Evolutionary conservation across 2,113 vertebrate species (phyloP), one percentile per base, ranked within the genome.

Genomic region (Gadus chalcogrammus): DNA sequence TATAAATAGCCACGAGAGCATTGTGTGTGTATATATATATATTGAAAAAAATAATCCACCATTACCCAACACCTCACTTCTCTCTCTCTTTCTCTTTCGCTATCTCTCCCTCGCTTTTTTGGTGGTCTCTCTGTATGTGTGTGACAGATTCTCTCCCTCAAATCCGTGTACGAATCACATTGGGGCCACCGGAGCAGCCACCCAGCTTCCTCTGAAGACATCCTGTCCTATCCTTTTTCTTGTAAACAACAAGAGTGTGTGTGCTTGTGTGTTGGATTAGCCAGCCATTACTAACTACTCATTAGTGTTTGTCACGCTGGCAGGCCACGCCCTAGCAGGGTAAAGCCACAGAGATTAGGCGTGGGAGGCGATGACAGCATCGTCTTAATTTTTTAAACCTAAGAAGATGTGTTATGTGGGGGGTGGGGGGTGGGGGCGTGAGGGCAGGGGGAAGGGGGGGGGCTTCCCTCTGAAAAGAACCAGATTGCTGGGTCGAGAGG

Each of bases 1-100:
- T 89, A 88, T 83, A 87, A 89, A 88, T 86, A 89, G 75, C 64
- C 58, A 28, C 56, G 58, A 73, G 76, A 72, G 79, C 80, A 75
- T 69, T 77, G 80, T 86, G 82, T 71, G 61, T 75, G 73, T 82
- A 67, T 79, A 68, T 85, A 42, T 35, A 35, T 35, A 13, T 61
- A n/a, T 58, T 20, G 20, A 20, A 24, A 2, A 24, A 24, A 24
- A 1, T 1, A 24, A 24, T 55, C 38, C 71, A 73, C 70, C 75
- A 72, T 84, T 77, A 83, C 82, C 64, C 68, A 67, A 72, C 64
- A 84, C 55, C 67, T 75, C 79, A 77, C 70, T 74, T 69, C 35
- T 61, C 38, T 48, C 61, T 52, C 60, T 42, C 74, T 67, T 75
- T 55, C 73, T 52, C 71, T 42, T 38, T 76, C 38, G 6, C 31